A percentile compares a stretch with the other conserved stretches of the same genome.
Conservation (phyloP, 2,113 vertebrate species). For the Sylvilagus bachmani region DNA sequence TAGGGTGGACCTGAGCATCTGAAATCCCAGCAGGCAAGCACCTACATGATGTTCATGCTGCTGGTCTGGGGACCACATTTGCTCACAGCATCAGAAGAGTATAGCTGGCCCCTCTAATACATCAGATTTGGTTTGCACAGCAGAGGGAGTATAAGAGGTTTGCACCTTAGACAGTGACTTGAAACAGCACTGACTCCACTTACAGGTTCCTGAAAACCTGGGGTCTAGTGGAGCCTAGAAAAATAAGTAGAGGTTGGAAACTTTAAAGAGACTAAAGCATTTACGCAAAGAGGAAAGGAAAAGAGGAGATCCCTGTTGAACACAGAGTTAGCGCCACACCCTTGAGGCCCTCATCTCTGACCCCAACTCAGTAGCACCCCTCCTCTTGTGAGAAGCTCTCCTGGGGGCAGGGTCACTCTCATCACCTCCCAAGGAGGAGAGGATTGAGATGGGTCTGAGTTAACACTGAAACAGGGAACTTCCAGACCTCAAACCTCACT, state of each 20-base stretch:
- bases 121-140: slow-evolving; percentile 74
- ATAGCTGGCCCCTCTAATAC: not conserved
- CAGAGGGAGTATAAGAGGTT: slow-evolving; percentile 56
- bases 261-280: slow-evolving; percentile 55
- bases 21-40: not conserved
- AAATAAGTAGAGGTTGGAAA: slow-evolving; percentile 75
- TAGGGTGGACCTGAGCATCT: not conserved
- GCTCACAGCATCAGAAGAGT: not conserved
- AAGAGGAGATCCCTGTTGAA: slow-evolving; percentile 73
- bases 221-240: slow-evolving; percentile 70
- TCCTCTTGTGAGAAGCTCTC: not conserved
- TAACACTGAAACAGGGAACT: slow-evolving; percentile 1
- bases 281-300: slow-evolving; percentile 43
- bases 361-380: not conserved
- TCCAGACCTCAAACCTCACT: not conserved
- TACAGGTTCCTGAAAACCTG: slow-evolving; percentile 76
- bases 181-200: slow-evolving; percentile 75
- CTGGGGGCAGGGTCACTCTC: not conserved
- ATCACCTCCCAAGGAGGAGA: not conserved
- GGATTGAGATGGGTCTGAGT: not conserved
- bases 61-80: not conserved
- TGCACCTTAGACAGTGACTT: slow-evolving; percentile 36
- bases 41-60: not conserved
- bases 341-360: not conserved
- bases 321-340: slow-evolving; percentile 67